phyloP scores from a whole-genome alignment of 2,113 vertebrate genomes.

The Petrocephalus zakoni region DNA sequence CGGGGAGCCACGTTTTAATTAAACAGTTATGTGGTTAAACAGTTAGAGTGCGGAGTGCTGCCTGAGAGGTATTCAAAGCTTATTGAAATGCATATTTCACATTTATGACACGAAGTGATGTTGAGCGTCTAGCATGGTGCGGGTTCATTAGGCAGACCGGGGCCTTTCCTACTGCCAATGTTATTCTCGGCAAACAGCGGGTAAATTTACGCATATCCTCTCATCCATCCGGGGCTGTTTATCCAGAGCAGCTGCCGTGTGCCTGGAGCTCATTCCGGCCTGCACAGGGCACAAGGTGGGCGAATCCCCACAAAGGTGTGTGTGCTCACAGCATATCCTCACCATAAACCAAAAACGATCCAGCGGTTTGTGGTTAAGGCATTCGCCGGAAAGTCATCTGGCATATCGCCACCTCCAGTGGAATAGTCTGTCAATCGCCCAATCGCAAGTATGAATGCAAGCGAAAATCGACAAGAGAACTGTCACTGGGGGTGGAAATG shows the following conservation, averaged over 20 bases:
- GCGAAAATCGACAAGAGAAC: background rate
- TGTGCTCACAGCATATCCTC: no score
- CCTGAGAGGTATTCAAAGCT: background rate
- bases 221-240: background rate
- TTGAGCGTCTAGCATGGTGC: background rate
- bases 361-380: background rate
- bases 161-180: background rate
- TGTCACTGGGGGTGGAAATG: background rate
- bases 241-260: background rate
- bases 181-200: background rate
- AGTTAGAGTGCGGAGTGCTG: background rate
- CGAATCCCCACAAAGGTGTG: background rate
- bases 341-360: background rate
- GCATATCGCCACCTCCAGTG: background rate
- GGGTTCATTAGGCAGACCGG: background rate
- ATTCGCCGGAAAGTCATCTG: background rate
- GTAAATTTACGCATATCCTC: background rate
- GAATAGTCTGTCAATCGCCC: background rate
- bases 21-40: background rate
- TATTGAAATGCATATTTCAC: background rate
- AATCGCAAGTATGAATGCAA: background rate
- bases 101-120: no score
- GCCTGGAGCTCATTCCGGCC: background rate
- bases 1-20: background rate
- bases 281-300: background rate